Base-by-base conservation (phyloP, 2,888 invertebrate genomes). In the Steinernema scapterisci region DNA sequence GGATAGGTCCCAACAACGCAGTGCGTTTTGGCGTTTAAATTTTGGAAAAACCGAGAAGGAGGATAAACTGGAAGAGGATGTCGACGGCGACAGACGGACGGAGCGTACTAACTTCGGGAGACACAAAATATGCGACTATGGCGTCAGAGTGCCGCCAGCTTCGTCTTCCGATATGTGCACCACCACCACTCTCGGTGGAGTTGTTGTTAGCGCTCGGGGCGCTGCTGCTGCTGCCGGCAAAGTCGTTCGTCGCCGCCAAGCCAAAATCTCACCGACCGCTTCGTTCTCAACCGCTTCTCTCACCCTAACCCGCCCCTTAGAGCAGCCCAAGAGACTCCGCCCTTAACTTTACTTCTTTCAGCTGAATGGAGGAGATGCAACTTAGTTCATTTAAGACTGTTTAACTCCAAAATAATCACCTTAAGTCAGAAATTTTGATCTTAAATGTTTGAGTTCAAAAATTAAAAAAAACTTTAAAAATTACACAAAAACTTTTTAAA, bases 171-270 rank as follows among this genome's bases (percentile, higher is more conserved):
- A 63, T 63, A 63, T 63, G 63, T 63, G 63, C 63, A 63, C 63
- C 63, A 63, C 63, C 63, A 63, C 63, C 63, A 63, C 63, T 63
- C 63, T 63, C 63, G 63, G 63, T 63, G 63, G 63, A 63, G 63
- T 63, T 63, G 54, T 54, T 54, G 54, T 54, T 54, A 54, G 25
- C 63, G 63, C 63, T 63, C 63, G 63, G 63, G 48, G 63, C 54
- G 54, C 31, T 23, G 38, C 63, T 63, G 54, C 54, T 54, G 63
- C 63, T 31, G 63, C 63, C 63, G 63, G 27, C 63, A 27, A 63
- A 63, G 63, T 63, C 27, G 63, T 63, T 25, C 21, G 63, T 27
- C 63, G 63, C 63, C 38, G 63, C 13, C 63, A 63, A 27, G 63
- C 63, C 63, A 63, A 63, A 63, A 63, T 63, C 63, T 63, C 63